phyloP scores from a whole-genome alignment of 2,113 vertebrate genomes.

The Lophochroa leadbeateri region DNA sequence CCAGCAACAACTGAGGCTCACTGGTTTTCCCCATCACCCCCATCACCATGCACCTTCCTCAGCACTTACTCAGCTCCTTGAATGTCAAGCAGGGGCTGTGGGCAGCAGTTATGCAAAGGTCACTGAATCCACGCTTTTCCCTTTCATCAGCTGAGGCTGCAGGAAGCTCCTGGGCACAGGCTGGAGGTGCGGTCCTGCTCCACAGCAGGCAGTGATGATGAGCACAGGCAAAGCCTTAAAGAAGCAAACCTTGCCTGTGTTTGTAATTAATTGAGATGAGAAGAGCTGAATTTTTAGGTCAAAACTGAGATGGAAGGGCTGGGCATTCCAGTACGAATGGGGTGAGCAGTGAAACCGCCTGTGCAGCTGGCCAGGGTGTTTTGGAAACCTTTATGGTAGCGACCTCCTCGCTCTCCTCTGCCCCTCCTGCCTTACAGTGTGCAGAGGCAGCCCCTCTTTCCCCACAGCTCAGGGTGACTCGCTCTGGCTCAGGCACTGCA shows the following conservation, averaged over 20 bases:
- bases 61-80: background rate
- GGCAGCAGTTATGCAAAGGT: background rate
- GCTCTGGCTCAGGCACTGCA: background rate
- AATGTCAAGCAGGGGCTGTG: background rate
- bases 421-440: background rate
- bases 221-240: background rate
- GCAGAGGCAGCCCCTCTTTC: background rate
- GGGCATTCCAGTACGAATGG: background rate
- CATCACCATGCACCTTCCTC: background rate
- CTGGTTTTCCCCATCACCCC: background rate
- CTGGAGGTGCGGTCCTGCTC: background rate
- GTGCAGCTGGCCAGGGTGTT: background rate
- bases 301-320: background rate
- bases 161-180: background rate
- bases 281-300: background rate
- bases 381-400: background rate
- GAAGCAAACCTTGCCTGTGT: background rate
- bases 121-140: fast-evolving
- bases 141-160: background rate
- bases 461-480: fast-evolving
- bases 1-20: background rate
- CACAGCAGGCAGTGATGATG: fast-evolving
- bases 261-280: fast-evolving
- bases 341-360: background rate
- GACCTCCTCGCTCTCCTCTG: background rate